Conservation (phyloP, 2,888 invertebrate species). For the Polymixis lichenea region DNA sequence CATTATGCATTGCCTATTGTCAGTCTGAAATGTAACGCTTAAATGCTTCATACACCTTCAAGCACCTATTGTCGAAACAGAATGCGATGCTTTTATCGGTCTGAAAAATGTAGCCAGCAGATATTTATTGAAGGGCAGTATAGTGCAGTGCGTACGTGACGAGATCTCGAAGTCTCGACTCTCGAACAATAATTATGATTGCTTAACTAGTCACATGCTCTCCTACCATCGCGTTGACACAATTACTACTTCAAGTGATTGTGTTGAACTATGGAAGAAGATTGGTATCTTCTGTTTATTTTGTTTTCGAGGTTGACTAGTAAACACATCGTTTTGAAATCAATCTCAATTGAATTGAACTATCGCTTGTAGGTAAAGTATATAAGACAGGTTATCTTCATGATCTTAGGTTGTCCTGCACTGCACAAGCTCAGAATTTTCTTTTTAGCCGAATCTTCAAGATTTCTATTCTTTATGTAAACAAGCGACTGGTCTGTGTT, state of each 20-base stretch:
- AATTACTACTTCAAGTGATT: slow-evolving; percentile 65
- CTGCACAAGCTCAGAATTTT: background rate
- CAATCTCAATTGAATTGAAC: slow-evolving; percentile 19
- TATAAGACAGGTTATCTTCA: background rate
- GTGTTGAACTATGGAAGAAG: slow-evolving; percentile 37
- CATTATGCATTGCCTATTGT: slow-evolving; percentile 39
- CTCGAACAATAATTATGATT: slow-evolving; percentile 64
- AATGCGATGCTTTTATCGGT: slow-evolving; percentile 12
- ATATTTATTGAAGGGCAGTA: slow-evolving; percentile 58
- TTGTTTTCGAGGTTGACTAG: slow-evolving; percentile 22
- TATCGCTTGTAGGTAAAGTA: background rate
- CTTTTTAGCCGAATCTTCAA: background rate
- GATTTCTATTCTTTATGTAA: background rate
- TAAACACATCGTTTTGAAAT: slow-evolving; percentile 3
- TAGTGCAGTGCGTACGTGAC: slow-evolving; percentile 58
- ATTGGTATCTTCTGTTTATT: slow-evolving; percentile 43
- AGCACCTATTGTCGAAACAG: slow-evolving; percentile 37
- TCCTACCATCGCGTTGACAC: slow-evolving; percentile 72
- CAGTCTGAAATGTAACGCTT: slow-evolving; percentile 23
- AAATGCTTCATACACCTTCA: slow-evolving; percentile 28
- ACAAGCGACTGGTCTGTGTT: background rate
- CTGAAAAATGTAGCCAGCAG: slow-evolving; percentile 24
- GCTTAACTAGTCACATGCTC: slow-evolving; percentile 75
- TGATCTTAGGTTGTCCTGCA: background rate
- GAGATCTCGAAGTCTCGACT: slow-evolving; percentile 48